Evolutionary conservation across 2,888 invertebrate genomes (phyloP), one percentile per base, ranked within the genome.

Genomic region (Anoplius nigerrimus): DNA sequence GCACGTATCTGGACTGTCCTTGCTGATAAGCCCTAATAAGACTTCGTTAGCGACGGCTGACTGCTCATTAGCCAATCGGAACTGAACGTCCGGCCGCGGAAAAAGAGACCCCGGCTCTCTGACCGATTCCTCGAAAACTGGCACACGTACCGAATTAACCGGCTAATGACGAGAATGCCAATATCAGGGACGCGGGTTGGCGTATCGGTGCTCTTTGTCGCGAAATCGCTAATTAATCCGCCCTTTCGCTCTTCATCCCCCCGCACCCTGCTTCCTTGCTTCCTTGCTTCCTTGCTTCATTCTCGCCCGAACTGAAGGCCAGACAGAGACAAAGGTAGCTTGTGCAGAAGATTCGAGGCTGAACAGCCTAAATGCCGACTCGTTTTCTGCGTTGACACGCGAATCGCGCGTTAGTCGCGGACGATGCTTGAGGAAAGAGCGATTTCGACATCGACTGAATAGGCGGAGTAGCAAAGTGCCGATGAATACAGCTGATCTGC

Each of bases 1-100:
- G 4, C 22, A 24, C 22, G 8, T 22, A 53, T 24, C 53, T 22
- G n/a, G 34, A 34, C 34, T 34, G 55, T 60, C 57, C 55, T 61
- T 51, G 45, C 20, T 52, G 52, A 56, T 24, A 56, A 58, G 42
- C 58, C 62, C 27, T 69, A 70, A 68, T 65, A 75, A 70, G 64
- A 59, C 61, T 71, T 65, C 52, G 34, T 72, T 62, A 42, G 64
- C 56, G 65, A 27, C 13, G 53, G 16, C 34, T 45, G 67, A 72
- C 59, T 55, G 58, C 74, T 75, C 69, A 71, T 78, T 78, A 75
- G 69, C 61, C 62, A 66, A 71, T 75, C 71, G 71, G 66, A 66
- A 66, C 34, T 48, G 27, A 46, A 48, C 61, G 43, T 67, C 55
- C 58, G 64, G 27, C 8, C 22, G 18, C 45, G 51, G 66, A 55